Base-by-base conservation (phyloP, 2,113 vertebrate genomes). In the Bubo scandiacus region DNA sequence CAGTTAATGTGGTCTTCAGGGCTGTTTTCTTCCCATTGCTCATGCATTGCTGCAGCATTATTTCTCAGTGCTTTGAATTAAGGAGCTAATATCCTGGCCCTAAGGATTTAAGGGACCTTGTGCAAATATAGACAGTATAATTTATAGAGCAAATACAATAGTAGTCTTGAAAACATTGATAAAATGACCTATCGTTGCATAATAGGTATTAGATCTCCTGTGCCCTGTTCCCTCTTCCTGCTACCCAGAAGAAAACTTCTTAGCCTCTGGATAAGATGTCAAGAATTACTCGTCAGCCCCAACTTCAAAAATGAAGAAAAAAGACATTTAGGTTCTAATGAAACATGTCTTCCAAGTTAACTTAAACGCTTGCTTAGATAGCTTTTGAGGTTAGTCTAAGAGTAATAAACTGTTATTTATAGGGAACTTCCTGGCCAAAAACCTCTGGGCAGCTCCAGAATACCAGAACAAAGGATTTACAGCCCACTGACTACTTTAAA, bases 381-480 rank as follows among this genome's bases (percentile, higher is more conserved):
- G 88, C 74, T 97, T 97, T 97, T 81, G 77, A 93, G 52, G 96
- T 97, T 67, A 90, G 45, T 57, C 22, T 84, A 77, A 92, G 79
- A 68, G 83, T 91, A 96, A 91, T 94, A 94, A 83, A 85, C 54
- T 77, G 62, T 93, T 94, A 81, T 94, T 95, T 96, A 78, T 55
- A 66, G 57, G 67, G 18, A 86, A 20, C 52, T 78, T 81, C 88
- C 73, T 82, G 23, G 51, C 70, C 57, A 51, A 52, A 95, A 54
- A 63, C 55, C 54, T 90, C 55, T 91, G 63, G 68, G 63, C 71
- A 87, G 30, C 42, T 47, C 77, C 55, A 73, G 86, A 96, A 82
- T 80, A 62, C n/a, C 67, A 85, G 66, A 92, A 88, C 45, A 91
- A 88, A 94, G 67, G 51, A 82, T 75, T 92, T 95, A 87, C 80